Conservation (phyloP, 2,113 vertebrate genomes). For the Gambusia holbrooki region DNA sequence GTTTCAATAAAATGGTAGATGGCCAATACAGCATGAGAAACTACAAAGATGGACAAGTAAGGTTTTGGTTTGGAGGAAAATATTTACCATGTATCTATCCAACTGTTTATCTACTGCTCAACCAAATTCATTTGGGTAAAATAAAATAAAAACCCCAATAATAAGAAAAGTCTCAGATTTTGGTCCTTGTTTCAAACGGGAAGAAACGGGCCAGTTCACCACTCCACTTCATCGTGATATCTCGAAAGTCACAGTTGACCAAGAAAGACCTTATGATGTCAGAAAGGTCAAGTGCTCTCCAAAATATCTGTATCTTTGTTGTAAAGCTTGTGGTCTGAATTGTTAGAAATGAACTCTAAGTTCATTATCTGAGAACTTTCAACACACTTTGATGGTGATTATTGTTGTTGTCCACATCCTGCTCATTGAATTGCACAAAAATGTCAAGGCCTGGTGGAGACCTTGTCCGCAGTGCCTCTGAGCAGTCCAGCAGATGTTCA, state of each 20-base stretch:
- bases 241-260: not conserved
- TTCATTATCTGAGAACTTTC: conserved; percentile 11
- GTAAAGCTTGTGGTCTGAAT: not conserved
- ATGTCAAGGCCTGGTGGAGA: not conserved
- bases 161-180: too few species aligned
- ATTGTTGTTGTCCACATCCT: not conserved
- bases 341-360: conserved; percentile 31
- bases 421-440: not conserved
- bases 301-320: not conserved
- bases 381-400: not conserved
- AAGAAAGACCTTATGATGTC: not conserved
- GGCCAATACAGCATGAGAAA: too few species aligned
- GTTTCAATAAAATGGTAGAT: not conserved
- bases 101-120: too few species aligned
- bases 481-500: conserved; percentile 44
- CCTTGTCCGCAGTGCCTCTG: not conserved
- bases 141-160: too few species aligned
- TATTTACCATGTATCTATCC: too few species aligned
- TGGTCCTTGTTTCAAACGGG: too few species aligned
- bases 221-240: not conserved
- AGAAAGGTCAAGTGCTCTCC: not conserved
- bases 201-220: not conserved
- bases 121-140: too few species aligned
- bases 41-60: too few species aligned
- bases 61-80: too few species aligned